These are phyloP conservation scores for Sturmia bella DNA, from an alignment of 2,888 invertebrate genomes.

Conservation along the genomic window DNA sequence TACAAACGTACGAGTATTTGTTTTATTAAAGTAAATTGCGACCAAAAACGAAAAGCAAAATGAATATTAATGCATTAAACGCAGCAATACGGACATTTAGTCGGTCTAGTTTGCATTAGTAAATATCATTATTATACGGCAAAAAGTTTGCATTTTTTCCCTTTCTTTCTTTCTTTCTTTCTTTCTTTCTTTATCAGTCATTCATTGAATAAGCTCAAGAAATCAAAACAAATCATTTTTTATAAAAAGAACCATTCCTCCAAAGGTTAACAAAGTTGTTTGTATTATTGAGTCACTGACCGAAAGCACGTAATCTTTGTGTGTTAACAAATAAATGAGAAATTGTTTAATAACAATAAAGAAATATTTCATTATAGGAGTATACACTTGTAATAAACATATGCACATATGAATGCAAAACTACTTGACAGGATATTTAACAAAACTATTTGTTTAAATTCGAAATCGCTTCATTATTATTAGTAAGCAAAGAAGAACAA, in stretches of 20 bases:
- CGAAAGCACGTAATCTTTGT: conserved; percentile 52
- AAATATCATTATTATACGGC: conserved; percentile 35
- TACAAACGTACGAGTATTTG: neutral
- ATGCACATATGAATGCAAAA: neutral
- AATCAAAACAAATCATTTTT: conserved; percentile 8
- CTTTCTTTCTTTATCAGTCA: conserved; percentile 43
- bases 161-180: too few relatives aligned
- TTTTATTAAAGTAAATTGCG: neutral
- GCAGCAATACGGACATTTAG: conserved; percentile 31
- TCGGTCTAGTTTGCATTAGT: conserved; percentile 28
- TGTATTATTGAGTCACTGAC: conserved; percentile 52
- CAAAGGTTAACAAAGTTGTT: conserved; percentile 54
- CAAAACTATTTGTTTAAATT: too few relatives aligned
- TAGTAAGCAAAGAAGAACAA: too few relatives aligned
- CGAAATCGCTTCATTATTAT: too few relatives aligned
- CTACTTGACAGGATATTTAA: neutral
- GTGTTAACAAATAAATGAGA: conserved; percentile 44
- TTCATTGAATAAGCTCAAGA: conserved; percentile 11
- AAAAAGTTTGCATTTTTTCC: conserved; percentile 14
- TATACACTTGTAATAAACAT: conserved; percentile 6
- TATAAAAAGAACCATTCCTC: conserved; percentile 36
- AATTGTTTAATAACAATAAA: conserved; percentile 27
- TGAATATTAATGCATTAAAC: conserved; percentile 26
- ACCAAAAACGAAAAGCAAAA: neutral
- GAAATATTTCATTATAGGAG: conserved; percentile 32